A percentile compares a stretch with the other conserved stretches of the same genome.
phyloP scores from a whole-genome alignment of 2,888 invertebrate genomes.

The Brachyptera putata region DNA sequence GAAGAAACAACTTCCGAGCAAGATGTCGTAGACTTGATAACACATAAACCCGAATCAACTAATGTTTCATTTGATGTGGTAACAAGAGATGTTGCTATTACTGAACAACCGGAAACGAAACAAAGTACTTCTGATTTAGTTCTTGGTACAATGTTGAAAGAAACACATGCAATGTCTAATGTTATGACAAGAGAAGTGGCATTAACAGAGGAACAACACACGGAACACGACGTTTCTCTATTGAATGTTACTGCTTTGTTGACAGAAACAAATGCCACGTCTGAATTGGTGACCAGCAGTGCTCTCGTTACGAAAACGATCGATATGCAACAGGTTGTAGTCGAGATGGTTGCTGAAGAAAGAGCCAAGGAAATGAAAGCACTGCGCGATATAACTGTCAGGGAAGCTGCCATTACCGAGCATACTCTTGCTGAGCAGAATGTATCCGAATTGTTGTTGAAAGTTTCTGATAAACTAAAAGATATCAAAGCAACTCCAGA shows the following conservation, averaged over 20 bases:
- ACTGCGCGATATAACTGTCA: slow-evolving; percentile 3
- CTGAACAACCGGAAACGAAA: slow-evolving; percentile 19
- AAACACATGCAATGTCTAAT: slow-evolving; percentile 8
- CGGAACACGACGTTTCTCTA: slow-evolving; percentile 5
- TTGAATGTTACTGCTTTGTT: neutral
- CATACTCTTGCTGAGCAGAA: slow-evolving; percentile 19
- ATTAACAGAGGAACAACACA: slow-evolving; percentile 1
- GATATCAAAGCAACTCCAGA: slow-evolving; percentile 20
- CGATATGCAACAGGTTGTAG: slow-evolving; percentile 2
- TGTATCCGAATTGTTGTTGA: neutral
- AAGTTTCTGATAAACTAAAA: slow-evolving; percentile 10
- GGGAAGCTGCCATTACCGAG: slow-evolving; percentile 21
- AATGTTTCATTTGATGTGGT: slow-evolving; percentile 1
- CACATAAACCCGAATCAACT: neutral
- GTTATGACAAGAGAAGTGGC: slow-evolving; percentile 17
- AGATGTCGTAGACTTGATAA: neutral
- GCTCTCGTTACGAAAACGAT: slow-evolving; percentile 21
- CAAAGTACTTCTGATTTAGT: slow-evolving; percentile 14
- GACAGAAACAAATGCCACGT: slow-evolving; percentile 16
- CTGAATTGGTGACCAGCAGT: slow-evolving; percentile 11
- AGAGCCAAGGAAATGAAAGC: neutral
- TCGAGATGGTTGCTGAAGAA: neutral
- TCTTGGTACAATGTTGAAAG: neutral
- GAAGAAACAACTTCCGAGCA: slow-evolving; percentile 21
- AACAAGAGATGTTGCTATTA: slow-evolving; percentile 16